Evolutionary conservation across 2,888 invertebrate genomes (phyloP).

Genomic region (Galerucella nymphaeae): DNA sequence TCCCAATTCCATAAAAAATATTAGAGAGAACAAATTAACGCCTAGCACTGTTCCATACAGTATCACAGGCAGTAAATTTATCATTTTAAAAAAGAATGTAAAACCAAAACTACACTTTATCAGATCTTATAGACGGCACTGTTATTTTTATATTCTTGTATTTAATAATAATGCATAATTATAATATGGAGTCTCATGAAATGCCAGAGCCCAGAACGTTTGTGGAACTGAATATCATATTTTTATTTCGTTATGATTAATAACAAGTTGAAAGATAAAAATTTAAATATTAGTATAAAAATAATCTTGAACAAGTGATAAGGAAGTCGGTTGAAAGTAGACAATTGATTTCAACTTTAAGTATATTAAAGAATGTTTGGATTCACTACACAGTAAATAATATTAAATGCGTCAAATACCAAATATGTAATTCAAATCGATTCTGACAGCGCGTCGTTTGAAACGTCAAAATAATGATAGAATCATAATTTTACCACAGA

Average conservation of each 20-base stretch:
- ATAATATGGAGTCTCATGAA: neutral
- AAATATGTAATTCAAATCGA: no score
- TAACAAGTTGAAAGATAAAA: neutral
- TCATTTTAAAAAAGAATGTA: constrained; percentile 6
- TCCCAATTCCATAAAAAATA: constrained; percentile 21
- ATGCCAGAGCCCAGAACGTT: neutral
- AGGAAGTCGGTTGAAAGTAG: neutral
- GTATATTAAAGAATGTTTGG: no score
- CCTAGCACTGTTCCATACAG: constrained; percentile 3
- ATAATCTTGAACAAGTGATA: neutral
- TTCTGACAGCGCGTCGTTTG: no score
- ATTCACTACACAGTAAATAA: no score
- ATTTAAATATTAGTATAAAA: neutral
- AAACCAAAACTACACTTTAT: neutral
- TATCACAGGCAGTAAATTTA: neutral
- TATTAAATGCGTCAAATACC: no score
- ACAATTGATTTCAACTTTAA: no score
- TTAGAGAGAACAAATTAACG: constrained; percentile 19
- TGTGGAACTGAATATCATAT: neutral
- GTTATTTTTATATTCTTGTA: neutral
- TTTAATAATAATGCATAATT: neutral
- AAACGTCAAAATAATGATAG: no score
- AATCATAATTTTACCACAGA: no score
- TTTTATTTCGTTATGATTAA: neutral
- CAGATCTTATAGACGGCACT: neutral